Conservation (phyloP, 2,888 invertebrate species). For the Agrotis clavis region DNA sequence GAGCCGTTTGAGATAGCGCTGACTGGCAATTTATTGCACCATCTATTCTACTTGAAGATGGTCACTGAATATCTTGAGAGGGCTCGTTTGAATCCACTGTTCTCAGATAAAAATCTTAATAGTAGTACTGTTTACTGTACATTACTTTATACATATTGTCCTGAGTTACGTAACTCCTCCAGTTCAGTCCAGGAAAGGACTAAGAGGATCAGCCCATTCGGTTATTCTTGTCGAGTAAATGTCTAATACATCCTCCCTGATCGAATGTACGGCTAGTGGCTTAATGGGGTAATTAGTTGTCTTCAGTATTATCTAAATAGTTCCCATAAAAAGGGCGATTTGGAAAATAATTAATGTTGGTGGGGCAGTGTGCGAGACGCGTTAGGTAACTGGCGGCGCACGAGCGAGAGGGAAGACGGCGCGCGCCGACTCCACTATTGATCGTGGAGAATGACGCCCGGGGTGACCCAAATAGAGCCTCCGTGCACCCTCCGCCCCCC, state of each 20-base stretch:
- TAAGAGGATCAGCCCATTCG: slow-evolving; percentile 51
- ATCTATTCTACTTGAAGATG: slow-evolving; percentile 69
- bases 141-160: slow-evolving; percentile 72
- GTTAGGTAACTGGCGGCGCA: slow-evolving; percentile 87
- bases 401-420: slow-evolving; percentile 83
- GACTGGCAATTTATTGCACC: slow-evolving; percentile 75
- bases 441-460: slow-evolving; percentile 90
- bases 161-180: slow-evolving; percentile 73
- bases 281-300: slow-evolving; percentile 60
- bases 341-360: slow-evolving; percentile 87
- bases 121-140: slow-evolving; percentile 59
- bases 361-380: slow-evolving; percentile 86
- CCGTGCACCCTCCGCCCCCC: slow-evolving; percentile 81
- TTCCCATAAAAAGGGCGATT: slow-evolving; percentile 78
- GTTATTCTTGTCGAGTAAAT: slow-evolving; percentile 18
- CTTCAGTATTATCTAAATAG: slow-evolving; percentile 75
- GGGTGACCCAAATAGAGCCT: slow-evolving; percentile 91
- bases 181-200: slow-evolving; percentile 63
- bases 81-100: slow-evolving; percentile 55
- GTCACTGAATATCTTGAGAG: slow-evolving; percentile 63
- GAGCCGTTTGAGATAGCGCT: slow-evolving; percentile 74
- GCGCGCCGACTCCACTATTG: slow-evolving; percentile 89
- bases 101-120: slow-evolving; percentile 57
- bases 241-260: slow-evolving; percentile 35
- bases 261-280: slow-evolving; percentile 40